phyloP scores from a whole-genome alignment of 2,888 invertebrate genomes.

The Chironomus tentans region DNA sequence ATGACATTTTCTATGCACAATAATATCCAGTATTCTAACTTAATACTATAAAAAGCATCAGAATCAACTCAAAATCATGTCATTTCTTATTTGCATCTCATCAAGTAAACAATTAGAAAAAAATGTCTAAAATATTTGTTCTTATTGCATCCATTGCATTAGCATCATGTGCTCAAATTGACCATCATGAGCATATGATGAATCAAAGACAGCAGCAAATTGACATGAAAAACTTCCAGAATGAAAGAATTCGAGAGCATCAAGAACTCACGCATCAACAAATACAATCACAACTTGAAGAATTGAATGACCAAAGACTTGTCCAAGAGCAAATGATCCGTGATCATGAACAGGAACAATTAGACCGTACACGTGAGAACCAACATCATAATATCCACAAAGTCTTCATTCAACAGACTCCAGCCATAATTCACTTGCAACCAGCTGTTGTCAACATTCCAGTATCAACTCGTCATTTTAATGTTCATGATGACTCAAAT shows the following conservation, averaged over 20 bases:
- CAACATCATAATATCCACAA: conserved; percentile 11
- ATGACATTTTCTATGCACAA: no score
- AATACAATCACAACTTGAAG: neutral
- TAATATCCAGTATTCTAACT: no score
- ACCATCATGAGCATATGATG: conserved; percentile 36
- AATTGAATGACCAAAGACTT: conserved; percentile 9
- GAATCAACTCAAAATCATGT: neutral
- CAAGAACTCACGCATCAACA: conserved; percentile 8
- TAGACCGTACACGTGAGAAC: neutral
- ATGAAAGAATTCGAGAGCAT: neutral
- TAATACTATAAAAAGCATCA: neutral
- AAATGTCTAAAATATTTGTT: neutral
- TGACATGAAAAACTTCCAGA: neutral
- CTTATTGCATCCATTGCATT: neutral
- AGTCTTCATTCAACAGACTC: neutral
- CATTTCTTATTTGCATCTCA: neutral
- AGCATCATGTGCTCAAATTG: neutral
- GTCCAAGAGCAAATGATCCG: neutral
- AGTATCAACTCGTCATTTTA: neutral
- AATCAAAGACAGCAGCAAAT: neutral
- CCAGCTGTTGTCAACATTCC: neutral
- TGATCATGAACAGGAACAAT: neutral
- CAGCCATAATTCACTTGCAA: neutral
- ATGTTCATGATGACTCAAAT: neutral
- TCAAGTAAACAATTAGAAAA: neutral